Percentiles rank a stretch among this genome's conserved stretches.
Evolutionary conservation across 2,888 invertebrate species (phyloP).

Genomic region (Chrysodeixis includens): DNA sequence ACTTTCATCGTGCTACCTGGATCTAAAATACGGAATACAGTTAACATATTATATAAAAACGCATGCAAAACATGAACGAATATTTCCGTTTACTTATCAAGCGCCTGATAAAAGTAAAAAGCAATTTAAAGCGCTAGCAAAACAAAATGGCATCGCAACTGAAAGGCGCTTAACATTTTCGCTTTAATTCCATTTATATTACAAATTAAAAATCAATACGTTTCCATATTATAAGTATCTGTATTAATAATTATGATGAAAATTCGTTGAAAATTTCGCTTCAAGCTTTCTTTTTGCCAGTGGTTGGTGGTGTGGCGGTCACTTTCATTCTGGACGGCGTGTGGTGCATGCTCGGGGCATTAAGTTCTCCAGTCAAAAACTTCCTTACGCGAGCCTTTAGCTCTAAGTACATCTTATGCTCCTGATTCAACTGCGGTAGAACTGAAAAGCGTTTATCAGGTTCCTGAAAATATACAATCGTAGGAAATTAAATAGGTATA

Average conservation of each 20-base stretch:
- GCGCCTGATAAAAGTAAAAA: slow-evolving; percentile 12
- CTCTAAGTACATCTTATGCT: slow-evolving; percentile 69
- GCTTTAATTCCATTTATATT: not conserved
- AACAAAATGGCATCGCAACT: not conserved
- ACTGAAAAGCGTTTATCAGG: slow-evolving; percentile 66
- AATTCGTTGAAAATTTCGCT: not conserved
- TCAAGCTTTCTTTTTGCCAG: not conserved
- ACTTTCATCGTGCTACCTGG: too few species aligned
- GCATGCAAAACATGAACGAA: too few species aligned
- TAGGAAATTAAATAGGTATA: too few species aligned
- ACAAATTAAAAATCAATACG: not conserved
- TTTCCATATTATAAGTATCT: not conserved
- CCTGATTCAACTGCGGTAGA: slow-evolving; percentile 77
- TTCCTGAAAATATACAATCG: slow-evolving; percentile 64
- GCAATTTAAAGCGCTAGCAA: slow-evolving; percentile 1
- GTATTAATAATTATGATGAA: not conserved
- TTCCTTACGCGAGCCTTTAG: slow-evolving; percentile 68
- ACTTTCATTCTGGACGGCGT: too few species aligned
- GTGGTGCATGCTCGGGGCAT: slow-evolving; percentile 21
- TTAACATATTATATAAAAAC: too few species aligned
- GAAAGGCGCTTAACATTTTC: slow-evolving; percentile 5
- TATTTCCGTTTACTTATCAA: not conserved
- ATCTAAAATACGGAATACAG: too few species aligned
- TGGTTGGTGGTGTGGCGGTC: not conserved
- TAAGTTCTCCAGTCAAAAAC: slow-evolving; percentile 56